Evolutionary conservation across 2,113 vertebrate genomes (phyloP).

Genomic region (Oreochromis niloticus): DNA sequence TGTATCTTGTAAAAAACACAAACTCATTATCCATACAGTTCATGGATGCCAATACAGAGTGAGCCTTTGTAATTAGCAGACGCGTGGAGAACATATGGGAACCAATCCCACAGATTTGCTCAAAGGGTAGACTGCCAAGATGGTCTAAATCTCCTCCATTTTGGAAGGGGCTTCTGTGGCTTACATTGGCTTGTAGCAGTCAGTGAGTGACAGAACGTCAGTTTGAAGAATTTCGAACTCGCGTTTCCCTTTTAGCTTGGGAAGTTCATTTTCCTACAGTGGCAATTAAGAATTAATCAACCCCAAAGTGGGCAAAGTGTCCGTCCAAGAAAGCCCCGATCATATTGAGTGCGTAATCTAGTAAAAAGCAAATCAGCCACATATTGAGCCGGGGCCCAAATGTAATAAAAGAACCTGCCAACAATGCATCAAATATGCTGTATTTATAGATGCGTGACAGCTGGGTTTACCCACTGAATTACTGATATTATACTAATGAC

Average conservation of each 20-base stretch:
- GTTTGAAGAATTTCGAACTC: not conserved
- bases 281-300: conserved; percentile 46
- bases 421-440: not conserved
- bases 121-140: conserved; percentile 47
- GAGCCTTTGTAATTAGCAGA: conserved; percentile 48
- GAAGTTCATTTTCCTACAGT: not conserved
- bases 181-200: conserved; percentile 43
- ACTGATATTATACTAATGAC: not conserved
- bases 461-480: not conserved
- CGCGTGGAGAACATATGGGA: conserved; percentile 54
- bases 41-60: conserved; percentile 11
- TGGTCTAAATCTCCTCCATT: conserved; percentile 61
- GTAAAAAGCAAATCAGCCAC: conserved; percentile 41
- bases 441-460: not conserved
- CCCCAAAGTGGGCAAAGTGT: conserved; percentile 1
- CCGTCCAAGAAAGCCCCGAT: conserved; percentile 9
- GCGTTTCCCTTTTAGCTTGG: not conserved
- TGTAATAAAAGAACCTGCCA: conserved; percentile 9
- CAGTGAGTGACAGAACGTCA: conserved; percentile 40
- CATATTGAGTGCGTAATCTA: conserved; percentile 7
- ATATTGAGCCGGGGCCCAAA: conserved; percentile 24
- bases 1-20: not conserved
- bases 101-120: conserved; percentile 66
- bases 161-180: conserved; percentile 46
- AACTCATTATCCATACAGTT: conserved; percentile 26